Base-by-base conservation (phyloP, 1,140 invertebrate genomes). In the Carcinoscorpius rotundicauda region DNA sequence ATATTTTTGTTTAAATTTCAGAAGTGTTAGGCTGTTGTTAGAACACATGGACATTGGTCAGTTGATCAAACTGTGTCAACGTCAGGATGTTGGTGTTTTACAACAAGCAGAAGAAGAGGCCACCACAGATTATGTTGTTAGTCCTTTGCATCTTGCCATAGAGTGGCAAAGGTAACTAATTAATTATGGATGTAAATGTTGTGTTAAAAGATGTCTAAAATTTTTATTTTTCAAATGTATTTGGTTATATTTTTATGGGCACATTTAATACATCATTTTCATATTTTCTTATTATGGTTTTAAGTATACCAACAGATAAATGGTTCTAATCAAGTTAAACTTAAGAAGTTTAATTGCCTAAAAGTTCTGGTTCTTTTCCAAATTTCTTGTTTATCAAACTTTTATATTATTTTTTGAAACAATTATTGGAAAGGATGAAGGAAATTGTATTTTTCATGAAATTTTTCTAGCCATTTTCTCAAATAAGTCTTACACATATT, bases 71-170 rank as follows among this genome's bases (percentile, higher is more conserved):
- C 10, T 10, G 52, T 67, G 62, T 59, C 66, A 64, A 51, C 66
- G 58, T 50, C 48, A 8, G 5, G 58, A 62, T 3, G 62, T 51
- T 29, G 55, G 49, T 9, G 50, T 58, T 29, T 61, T 11, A 51
- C 55, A 57, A n/a, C 60, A 58, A 29, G 29, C 29, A 29, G 29
- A 29, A 29, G 29, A 29, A 29, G 29, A 29, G 29, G 29, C 29
- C 29, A 29, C 29, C 29, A 29, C 29, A 29, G 29, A 29, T 29
- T 29, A 29, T 29, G 29, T 29, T 60, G 64, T 67, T 53, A 64
- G 62, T 5, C 66, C 66, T 6, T 29, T 67, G 11, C 66, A 67
- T 59, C 11, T 67, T n/a, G 66, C 66, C 50, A 60, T 67, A 57
- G 66, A 64, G 62, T 64, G 60, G 60, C n/a, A 51, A 49, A 67